These are phyloP conservation scores for Stenoptilia bipunctidactyla DNA, from an alignment of 2,888 invertebrate genomes.

Conservation along the genomic window DNA sequence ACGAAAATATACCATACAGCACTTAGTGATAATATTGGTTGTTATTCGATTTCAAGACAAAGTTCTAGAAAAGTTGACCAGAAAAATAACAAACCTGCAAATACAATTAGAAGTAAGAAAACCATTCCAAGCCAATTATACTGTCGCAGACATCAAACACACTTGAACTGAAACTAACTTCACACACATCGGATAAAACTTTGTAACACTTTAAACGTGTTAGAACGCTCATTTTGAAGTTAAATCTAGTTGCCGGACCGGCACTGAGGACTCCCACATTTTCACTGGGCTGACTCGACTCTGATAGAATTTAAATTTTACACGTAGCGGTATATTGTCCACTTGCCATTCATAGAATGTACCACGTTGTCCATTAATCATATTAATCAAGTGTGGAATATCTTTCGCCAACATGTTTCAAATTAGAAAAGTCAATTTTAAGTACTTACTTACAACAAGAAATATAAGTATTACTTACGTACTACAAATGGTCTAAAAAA, in stretches of 20 bases:
- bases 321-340: conserved; percentile 48
- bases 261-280: conserved; percentile 51
- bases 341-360: conserved; percentile 56
- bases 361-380: conserved; percentile 37
- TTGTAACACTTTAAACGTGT: conserved; percentile 42
- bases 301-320: conserved; percentile 59
- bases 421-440: too few relatives aligned
- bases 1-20: too few relatives aligned
- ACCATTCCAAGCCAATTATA: conserved; percentile 47
- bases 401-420: too few relatives aligned
- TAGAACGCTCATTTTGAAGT: conserved; percentile 57
- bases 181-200: conserved; percentile 45
- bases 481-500: too few relatives aligned
- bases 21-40: too few relatives aligned
- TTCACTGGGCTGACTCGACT: conserved; percentile 47
- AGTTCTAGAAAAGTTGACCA: too few relatives aligned
- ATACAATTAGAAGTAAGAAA: conserved; percentile 40
- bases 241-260: conserved; percentile 53
- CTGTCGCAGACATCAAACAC: conserved; percentile 36
- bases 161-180: conserved; percentile 36
- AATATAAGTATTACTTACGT: too few relatives aligned
- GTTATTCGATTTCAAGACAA: too few relatives aligned
- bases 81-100: conserved; percentile 45
- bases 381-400: conserved; percentile 35
- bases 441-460: too few relatives aligned